Conservation (phyloP, 2,113 vertebrate genomes). For the Mugil cephalus region DNA sequence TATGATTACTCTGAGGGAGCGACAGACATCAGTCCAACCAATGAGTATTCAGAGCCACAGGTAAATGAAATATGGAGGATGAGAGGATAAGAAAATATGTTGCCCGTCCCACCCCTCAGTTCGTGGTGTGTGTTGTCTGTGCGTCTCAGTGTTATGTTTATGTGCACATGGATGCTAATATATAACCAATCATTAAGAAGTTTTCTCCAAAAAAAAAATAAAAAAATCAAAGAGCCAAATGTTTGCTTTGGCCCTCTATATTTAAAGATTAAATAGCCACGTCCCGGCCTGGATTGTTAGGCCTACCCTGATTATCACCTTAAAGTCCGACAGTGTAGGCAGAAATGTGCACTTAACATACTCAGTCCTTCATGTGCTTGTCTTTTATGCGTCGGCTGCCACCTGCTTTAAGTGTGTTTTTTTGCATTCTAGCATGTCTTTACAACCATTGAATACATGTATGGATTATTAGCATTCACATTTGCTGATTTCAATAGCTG, state of each 20-base stretch:
- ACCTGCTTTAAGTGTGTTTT: conserved; percentile 50
- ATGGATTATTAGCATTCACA: conserved; percentile 1
- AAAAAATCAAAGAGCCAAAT: background rate
- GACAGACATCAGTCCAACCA: conserved; percentile 86
- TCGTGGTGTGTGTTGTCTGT: conserved; percentile 64
- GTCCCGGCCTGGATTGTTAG: background rate
- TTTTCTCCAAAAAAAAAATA: too few species aligned
- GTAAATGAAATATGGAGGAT: conserved; percentile 85
- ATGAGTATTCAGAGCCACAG: conserved; percentile 92
- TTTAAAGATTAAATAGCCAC: too few species aligned
- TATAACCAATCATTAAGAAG: background rate
- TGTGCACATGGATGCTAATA: conserved; percentile 19
- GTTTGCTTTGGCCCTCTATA: background rate
- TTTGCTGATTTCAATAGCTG: conserved; percentile 21
- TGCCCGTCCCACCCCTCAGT: conserved; percentile 46
- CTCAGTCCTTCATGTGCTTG: conserved; percentile 54
- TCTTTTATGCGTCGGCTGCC: conserved; percentile 57
- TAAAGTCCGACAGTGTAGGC: background rate
- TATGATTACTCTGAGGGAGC: conserved; percentile 97
- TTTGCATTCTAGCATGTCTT: conserved; percentile 68
- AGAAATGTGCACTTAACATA: conserved; percentile 53
- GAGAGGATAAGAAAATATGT: conserved; percentile 41
- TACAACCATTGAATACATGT: conserved; percentile 38
- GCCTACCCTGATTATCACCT: conserved; percentile 8
- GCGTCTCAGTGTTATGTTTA: conserved; percentile 47